Conservation (phyloP, 2,888 invertebrate genomes). For the Ditula angustiorana region DNA sequence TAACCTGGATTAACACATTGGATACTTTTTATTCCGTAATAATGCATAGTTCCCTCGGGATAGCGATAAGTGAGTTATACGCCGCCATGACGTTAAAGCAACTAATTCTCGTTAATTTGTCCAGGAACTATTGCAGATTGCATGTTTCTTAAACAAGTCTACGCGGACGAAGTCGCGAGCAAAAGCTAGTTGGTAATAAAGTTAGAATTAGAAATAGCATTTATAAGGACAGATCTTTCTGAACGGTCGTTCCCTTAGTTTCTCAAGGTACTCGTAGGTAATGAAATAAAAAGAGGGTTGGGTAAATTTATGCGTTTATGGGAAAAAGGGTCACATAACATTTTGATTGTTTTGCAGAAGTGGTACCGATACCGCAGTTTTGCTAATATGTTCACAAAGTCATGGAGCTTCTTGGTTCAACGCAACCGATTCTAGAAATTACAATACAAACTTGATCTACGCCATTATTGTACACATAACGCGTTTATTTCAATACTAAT, state of each 20-base stretch:
- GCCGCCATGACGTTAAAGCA: not conserved
- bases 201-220: not conserved
- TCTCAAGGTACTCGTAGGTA: constrained; percentile 1
- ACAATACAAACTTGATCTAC: not conserved
- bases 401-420: no score
- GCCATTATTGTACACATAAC: not conserved
- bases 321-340: constrained; percentile 19
- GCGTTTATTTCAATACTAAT: constrained; percentile 24
- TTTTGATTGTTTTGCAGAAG: constrained; percentile 28
- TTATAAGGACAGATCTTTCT: not conserved
- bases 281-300: constrained; percentile 28
- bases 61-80: no score
- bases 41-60: no score
- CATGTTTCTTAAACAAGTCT: no score
- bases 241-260: not conserved
- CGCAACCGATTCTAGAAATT: not conserved
- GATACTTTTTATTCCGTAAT: no score
- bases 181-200: no score
- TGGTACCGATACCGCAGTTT: not conserved
- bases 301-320: constrained; percentile 29
- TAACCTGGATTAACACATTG: no score
- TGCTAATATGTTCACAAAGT: no score
- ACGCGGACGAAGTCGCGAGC: no score
- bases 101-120: not conserved
- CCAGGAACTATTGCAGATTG: no score